Evolutionary conservation across 2,888 invertebrate genomes (phyloP).

Genomic region (Dorcus parallelipipedus): DNA sequence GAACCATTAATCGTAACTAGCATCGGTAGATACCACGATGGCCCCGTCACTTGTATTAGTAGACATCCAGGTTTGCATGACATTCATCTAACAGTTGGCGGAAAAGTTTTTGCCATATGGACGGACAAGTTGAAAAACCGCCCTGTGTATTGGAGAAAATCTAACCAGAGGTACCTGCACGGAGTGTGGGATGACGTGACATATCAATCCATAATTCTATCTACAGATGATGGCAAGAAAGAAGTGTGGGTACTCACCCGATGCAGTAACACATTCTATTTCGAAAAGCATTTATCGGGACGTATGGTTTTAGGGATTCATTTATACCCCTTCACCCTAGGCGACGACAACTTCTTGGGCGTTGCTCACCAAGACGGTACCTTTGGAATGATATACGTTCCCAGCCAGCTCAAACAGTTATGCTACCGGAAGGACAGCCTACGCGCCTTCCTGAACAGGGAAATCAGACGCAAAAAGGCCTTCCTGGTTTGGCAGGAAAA

Average conservation of each 20-base stretch:
- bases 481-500: conserved; percentile 60
- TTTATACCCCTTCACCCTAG: conserved; percentile 52
- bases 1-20: conserved; percentile 52
- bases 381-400: conserved; percentile 58
- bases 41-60: conserved; percentile 59
- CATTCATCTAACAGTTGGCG: conserved; percentile 47
- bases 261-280: conserved; percentile 65
- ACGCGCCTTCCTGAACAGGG: conserved; percentile 52
- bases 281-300: conserved; percentile 65
- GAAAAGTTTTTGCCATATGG: conserved; percentile 44
- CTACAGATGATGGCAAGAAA: conserved; percentile 70
- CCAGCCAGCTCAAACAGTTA: background rate
- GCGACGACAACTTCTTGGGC: conserved; percentile 55
- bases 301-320: conserved; percentile 62
- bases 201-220: conserved; percentile 56
- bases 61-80: conserved; percentile 1
- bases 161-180: conserved; percentile 57
- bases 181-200: conserved; percentile 69
- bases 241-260: conserved; percentile 79
- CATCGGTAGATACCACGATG: conserved; percentile 64
- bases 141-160: conserved; percentile 67
- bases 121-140: conserved; percentile 56
- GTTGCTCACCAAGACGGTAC: conserved; percentile 68
- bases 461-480: conserved; percentile 53
- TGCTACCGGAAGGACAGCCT: conserved; percentile 21